These are phyloP conservation scores for Planococcus citri DNA, from an alignment of 1,140 invertebrate species.

Conservation along the genomic window DNA sequence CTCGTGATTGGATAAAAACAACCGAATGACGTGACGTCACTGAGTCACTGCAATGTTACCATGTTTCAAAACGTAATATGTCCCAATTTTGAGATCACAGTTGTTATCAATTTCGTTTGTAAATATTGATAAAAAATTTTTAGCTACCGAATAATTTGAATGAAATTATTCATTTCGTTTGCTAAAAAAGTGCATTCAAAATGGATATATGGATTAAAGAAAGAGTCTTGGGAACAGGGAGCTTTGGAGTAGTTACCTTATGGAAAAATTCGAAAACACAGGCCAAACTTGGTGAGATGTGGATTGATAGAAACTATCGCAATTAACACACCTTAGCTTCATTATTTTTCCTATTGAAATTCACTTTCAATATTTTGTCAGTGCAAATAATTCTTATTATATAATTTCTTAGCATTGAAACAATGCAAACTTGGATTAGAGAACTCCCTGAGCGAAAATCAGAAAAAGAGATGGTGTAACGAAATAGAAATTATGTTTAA, in stretches of 20 bases:
- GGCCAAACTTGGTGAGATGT: not conserved
- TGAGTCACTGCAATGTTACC: too few species aligned
- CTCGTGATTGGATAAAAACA: too few species aligned
- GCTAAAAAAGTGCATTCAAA: too few species aligned
- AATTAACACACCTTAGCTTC: not conserved
- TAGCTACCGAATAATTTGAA: too few species aligned
- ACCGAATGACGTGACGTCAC: too few species aligned
- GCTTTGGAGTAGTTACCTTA: not conserved
- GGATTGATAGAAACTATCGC: not conserved
- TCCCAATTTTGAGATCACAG: too few species aligned
- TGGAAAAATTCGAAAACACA: not conserved
- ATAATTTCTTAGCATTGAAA: not conserved
- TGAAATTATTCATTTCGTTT: too few species aligned
- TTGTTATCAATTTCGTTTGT: too few species aligned
- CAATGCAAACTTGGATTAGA: not conserved
- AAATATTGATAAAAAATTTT: not conserved
- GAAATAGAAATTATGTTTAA: not conserved
- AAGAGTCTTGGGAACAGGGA: not conserved
- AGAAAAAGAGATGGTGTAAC: slow-evolving; percentile 3
- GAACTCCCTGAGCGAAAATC: not conserved
- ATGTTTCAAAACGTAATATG: too few species aligned
- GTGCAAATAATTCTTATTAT: too few species aligned
- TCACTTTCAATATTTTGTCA: too few species aligned
- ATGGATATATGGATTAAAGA: not conserved
- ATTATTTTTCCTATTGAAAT: too few species aligned